Base-by-base conservation (phyloP, 2,113 vertebrate species). In the Kryptolebias marmoratus region DNA sequence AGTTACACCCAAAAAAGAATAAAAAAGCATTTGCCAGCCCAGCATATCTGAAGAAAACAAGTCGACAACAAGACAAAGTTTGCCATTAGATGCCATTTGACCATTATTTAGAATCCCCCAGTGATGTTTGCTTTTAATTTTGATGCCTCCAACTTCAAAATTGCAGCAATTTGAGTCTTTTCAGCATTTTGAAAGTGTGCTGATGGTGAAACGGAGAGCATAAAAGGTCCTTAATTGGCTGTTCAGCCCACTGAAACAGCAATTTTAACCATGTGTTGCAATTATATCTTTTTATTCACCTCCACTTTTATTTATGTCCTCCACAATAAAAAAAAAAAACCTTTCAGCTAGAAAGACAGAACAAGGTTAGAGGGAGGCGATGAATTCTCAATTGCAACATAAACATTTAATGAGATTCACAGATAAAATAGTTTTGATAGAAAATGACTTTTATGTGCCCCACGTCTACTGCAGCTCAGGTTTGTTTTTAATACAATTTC, bases 141-240 rank as follows among this genome's bases (percentile, higher is more conserved):
- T 6, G 6, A 2, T 22, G 39, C 36, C 14, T 31, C 48, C 36
- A 8, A 44, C 48, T 31, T 22, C 36, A 13, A 44, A 11, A n/a
- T 11, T 18, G 31, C 16, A 58, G 32, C 64, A 42, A 27, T 42
- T 71, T n/a, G 8, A 14, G 28, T 14, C 22, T 22, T 61, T 54
- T 62, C 58, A 31, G 58, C 27, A 14, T 53, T 54, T 62, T 62
- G 30, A 18, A 42, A 18, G 5, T 27, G 11, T 30, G 14, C 5
- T 53, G 36, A 28, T 45, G 49, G 15, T 18, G 48, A 39, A 52
- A 60, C 30, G 11, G 22, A 11, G 32, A 52, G 14, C 15, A 71
- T 39, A n/a, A 39, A 11, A 18, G 48, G 18, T 49, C 30, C 53
- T 59, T 49, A 75, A 75, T 47, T 68, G 42, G 57, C n/a, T 49